These are phyloP conservation scores for Trichonephila inaurata DNA, from an alignment of 1,140 invertebrate genomes.

Conservation along the genomic window DNA sequence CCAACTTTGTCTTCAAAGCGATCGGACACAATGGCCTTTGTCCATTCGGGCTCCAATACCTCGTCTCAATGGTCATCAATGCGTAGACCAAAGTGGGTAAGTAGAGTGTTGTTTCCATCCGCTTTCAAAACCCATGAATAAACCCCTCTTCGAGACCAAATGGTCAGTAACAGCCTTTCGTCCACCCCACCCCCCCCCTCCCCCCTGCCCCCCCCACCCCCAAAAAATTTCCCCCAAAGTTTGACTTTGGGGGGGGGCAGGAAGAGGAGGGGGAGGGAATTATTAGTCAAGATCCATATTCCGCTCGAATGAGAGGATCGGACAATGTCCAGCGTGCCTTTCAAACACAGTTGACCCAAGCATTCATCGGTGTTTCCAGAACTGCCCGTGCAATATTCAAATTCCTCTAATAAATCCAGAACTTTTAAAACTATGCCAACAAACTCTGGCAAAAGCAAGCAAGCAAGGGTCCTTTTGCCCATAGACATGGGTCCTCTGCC, in stretches of 20 bases:
- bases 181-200: not conserved
- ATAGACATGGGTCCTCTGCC: not conserved
- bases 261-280: not conserved
- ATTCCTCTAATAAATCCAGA: slow-evolving; percentile 59
- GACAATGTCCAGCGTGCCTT: slow-evolving; percentile 59
- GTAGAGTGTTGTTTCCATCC: not conserved
- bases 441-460: slow-evolving; percentile 5
- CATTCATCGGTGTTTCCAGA: slow-evolving; percentile 29
- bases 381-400: slow-evolving; percentile 35
- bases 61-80: not conserved
- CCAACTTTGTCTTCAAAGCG: not conserved
- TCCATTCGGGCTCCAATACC: not conserved
- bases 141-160: not conserved
- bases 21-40: slow-evolving; percentile 13
- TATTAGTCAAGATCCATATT: slow-evolving; percentile 50
- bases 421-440: slow-evolving; percentile 59
- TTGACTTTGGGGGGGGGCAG: not conserved
- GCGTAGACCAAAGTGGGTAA: not conserved
- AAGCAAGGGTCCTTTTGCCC: not conserved
- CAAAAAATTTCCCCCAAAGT: slow-evolving; percentile 34
- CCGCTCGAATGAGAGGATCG: not conserved
- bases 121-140: not conserved
- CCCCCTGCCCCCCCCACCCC: not conserved
- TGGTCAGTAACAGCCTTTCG: not conserved
- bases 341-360: slow-evolving; percentile 46